Base-by-base conservation (phyloP, 2,888 invertebrate genomes). In the Ormyrus thymus region DNA sequence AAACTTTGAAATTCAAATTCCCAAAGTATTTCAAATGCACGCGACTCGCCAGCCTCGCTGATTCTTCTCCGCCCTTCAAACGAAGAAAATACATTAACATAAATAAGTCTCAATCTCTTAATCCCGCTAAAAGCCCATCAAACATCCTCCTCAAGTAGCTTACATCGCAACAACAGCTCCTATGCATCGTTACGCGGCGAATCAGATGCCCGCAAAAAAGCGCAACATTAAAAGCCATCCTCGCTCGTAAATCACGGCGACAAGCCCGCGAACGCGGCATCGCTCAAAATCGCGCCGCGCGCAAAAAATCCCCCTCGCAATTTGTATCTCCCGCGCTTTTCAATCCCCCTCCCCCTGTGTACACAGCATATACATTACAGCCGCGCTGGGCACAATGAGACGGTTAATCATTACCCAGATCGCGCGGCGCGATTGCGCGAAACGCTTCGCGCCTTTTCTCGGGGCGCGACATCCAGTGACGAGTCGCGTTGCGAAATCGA, bases 331-430 rank as follows among this genome's bases (percentile, higher is more conserved):
- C 2, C 58, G 8, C 51, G 10, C 10, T 48, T 29, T 61, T 48
- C 56, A 55, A 48, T 58, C 46, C 43, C 65, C 13, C 55, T 43
- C 65, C 48, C 15, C 58, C 7, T n/a, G n/a, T 15, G 7, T 50
- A 11, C 53, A 10, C 53, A 11, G 10, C 10, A 51, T n/a, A 62
- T 7, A 11, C 68, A 46, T 8, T 7, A 6, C 9, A 45, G 9
- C 45, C 53, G 61, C 43, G 29, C 50, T 59, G n/a, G 68, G 45
- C 65, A 79, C 78, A 79, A 79, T 79, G 70, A 74, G 70, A 64
- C 78, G 59, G 70, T 79, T 70, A 74, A 79, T 79, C 78, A 79
- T 79, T 51, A 69, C 45, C 48, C 58, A 73, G 78, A 78, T 78
- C 69, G 55, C 10, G 50, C 8, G 29, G 7, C 13, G 66, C 45